Evolutionary conservation across 2,113 vertebrate genomes (phyloP).

Genomic region (Carassius carassius): DNA sequence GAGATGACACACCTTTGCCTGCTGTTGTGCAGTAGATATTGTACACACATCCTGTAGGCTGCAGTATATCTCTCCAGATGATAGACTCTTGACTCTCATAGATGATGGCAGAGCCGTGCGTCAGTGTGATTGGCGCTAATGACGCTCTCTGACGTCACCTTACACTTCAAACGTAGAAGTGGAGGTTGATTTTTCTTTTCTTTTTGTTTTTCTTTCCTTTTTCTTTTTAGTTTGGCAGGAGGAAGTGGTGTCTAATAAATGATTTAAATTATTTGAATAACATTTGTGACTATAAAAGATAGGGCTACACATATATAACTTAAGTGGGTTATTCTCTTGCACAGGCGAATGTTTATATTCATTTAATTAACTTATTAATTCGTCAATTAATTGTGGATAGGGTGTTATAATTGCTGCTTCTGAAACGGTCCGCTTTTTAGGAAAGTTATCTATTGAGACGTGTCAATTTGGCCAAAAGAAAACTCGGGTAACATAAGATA

Average conservation of each 20-base stretch:
- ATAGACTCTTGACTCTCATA: background rate
- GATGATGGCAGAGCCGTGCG: background rate
- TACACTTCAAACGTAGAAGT: background rate
- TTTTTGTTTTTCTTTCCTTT: background rate
- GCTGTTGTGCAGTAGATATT: constrained; percentile 54
- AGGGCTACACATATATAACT: background rate
- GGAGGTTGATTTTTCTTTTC: background rate
- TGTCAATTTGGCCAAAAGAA: background rate
- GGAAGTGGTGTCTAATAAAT: background rate
- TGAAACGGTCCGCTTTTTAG: background rate
- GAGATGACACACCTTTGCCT: background rate
- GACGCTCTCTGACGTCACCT: background rate
- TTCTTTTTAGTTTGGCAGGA: background rate
- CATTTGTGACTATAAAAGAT: no score
- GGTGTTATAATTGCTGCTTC: background rate
- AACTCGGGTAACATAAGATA: background rate
- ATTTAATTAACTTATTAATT: background rate
- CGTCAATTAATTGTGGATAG: background rate
- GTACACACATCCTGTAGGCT: constrained; percentile 81
- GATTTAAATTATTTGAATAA: background rate
- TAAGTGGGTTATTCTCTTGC: background rate
- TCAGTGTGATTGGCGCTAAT: constrained; percentile 27
- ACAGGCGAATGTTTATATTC: background rate
- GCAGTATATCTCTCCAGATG: constrained; percentile 75
- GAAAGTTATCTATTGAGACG: no score